Evolutionary conservation across 2,888 invertebrate genomes (phyloP).

Genomic region (Macrosoma leucophasiata): DNA sequence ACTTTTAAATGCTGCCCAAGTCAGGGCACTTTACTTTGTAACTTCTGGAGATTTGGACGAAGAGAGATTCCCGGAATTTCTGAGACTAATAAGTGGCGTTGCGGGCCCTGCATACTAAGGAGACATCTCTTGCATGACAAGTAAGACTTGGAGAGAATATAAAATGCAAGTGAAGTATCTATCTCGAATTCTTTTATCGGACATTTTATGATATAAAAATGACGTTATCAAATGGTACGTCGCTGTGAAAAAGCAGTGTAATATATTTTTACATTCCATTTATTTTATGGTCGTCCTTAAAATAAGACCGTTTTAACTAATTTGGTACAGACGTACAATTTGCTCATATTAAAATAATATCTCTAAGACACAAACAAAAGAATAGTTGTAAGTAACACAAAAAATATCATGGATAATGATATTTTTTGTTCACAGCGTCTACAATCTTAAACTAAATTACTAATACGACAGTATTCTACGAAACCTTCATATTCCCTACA

Average conservation of each 20-base stretch:
- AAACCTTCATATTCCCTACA: constrained; percentile 44
- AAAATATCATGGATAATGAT: no score
- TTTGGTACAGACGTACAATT: no score
- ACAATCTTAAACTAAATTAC: constrained; percentile 37
- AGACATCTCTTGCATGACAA: constrained; percentile 62
- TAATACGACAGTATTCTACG: constrained; percentile 41
- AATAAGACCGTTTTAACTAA: no score
- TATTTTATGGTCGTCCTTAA: no score
- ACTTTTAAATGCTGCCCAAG: constrained; percentile 60
- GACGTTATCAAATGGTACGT: constrained; percentile 26
- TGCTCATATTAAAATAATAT: no score
- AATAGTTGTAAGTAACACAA: no score
- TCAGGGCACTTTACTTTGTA: constrained; percentile 51
- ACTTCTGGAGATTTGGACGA: constrained; percentile 44
- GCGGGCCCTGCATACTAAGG: constrained; percentile 65
- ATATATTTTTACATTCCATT: constrained; percentile 7
- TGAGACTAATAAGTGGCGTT: constrained; percentile 71
- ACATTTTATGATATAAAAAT: constrained; percentile 33
- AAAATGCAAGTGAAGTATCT: constrained; percentile 54
- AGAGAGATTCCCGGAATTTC: constrained; percentile 62
- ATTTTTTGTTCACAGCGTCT: no score
- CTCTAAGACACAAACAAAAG: no score
- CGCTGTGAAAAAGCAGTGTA: constrained; percentile 10
- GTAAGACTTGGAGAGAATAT: constrained; percentile 60
- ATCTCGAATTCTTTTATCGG: constrained; percentile 55